Percentiles rank a stretch among this genome's conserved stretches.
Conservation (phyloP, 2,888 invertebrate genomes). For the Drosophila mayaguana region DNA sequence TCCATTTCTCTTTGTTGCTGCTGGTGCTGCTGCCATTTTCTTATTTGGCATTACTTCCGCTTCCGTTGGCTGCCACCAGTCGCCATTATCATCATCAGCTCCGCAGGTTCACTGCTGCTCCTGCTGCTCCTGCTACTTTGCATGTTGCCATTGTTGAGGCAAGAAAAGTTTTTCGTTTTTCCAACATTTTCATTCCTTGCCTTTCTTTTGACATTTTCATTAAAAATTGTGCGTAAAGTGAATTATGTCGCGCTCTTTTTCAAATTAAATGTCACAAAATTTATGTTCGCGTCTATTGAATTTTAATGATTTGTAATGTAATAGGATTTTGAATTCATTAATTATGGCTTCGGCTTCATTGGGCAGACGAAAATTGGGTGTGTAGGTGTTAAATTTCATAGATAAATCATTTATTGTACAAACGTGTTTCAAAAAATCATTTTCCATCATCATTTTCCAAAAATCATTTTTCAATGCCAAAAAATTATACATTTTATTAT, state of each 20-base stretch:
- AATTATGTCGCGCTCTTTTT: conserved; percentile 69
- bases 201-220: conserved; percentile 74
- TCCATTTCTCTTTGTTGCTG: conserved; percentile 38
- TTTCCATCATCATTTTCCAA: background rate
- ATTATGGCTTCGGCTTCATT: conserved; percentile 41
- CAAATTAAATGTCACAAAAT: conserved; percentile 72
- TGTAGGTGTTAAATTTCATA: background rate
- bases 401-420: conserved; percentile 28
- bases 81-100: conserved; percentile 50
- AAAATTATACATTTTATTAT: background rate
- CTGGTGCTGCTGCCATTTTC: conserved; percentile 33
- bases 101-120: conserved; percentile 12
- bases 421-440: conserved; percentile 31
- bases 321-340: conserved; percentile 66
- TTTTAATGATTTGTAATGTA: conserved; percentile 69
- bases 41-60: conserved; percentile 77
- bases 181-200: conserved; percentile 24
- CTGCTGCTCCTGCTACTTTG: conserved; percentile 45
- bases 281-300: conserved; percentile 70
- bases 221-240: conserved; percentile 71
- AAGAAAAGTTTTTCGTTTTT: conserved; percentile 53
- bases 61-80: conserved; percentile 69
- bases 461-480: background rate
- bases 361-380: conserved; percentile 2
- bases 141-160: conserved; percentile 51